Evolutionary conservation across 2,888 invertebrate species (phyloP), one percentile per base, ranked within the genome.

Genomic region (Orchestes rusci): DNA sequence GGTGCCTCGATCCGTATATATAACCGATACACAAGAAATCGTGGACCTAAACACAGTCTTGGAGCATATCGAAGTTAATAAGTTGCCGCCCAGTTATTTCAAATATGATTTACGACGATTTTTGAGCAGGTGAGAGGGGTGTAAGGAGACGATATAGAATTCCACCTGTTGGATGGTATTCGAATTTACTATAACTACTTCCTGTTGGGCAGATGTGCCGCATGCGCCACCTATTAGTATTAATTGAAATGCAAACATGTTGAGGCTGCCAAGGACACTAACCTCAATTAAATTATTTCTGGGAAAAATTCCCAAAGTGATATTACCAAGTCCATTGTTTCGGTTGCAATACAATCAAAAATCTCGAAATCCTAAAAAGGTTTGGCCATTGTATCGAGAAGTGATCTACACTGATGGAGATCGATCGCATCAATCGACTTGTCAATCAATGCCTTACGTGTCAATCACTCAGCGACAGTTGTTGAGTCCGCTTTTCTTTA

Each of bases 331-430:
- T n/a, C n/a, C n/a, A n/a, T n/a, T n/a, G n/a, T n/a, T n/a, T 40
- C 33, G 19, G n/a, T n/a, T n/a, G n/a, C n/a, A n/a, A n/a, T n/a
- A n/a, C n/a, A n/a, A n/a, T n/a, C n/a, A 44, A 45, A 45, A 45
- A 41, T 46, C 33, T 13, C 53, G 52, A 37, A 55, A 52, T 52
- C 60, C 60, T 46, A 59, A 62, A 61, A 61, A 58, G 61, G 61
- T 52, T 59, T 19, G 17, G 23, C 46, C 46, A 53, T 63, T 50
- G 46, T 50, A 61, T 39, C 61, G 53, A 56, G n/a, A n/a, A 32
- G 60, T 67, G 67, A 68, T 68, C 69, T 68, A 68, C 67, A 67
- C 66, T 65, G 69, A 68, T 68, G 66, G 64, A 61, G 63, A 67
- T 68, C 68, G 63, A 68, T 67, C 66, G 65, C 65, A 51, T 48